Conservation (phyloP, 2,888 invertebrate species). For the Habrosyne pyritoides region DNA sequence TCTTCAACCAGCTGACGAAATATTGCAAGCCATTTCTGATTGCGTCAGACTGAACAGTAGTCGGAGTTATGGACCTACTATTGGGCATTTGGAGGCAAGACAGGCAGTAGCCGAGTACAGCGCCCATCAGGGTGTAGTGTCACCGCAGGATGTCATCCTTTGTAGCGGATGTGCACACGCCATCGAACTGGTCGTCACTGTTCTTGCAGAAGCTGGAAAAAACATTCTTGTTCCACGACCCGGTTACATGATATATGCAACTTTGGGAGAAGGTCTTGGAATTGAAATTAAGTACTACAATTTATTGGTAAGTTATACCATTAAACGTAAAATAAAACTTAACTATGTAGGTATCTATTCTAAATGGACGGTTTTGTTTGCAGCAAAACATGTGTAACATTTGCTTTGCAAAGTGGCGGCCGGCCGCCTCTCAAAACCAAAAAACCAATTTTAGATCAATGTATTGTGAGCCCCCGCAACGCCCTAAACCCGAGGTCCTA, state of each 20-base stretch:
- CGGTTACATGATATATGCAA: conserved; percentile 95
- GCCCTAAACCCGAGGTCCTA: too few species aligned
- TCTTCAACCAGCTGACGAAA: conserved; percentile 89
- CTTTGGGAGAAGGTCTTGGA: conserved; percentile 92
- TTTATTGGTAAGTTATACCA: conserved; percentile 85
- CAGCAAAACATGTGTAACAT: too few species aligned
- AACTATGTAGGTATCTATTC: too few species aligned
- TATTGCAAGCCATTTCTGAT: conserved; percentile 89
- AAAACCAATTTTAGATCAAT: too few species aligned
- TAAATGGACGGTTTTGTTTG: too few species aligned
- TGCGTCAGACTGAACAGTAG: conserved; percentile 86
- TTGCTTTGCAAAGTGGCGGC: too few species aligned
- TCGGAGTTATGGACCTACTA: conserved; percentile 95
- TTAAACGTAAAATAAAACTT: too few species aligned
- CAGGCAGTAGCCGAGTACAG: conserved; percentile 94
- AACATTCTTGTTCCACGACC: conserved; percentile 97
- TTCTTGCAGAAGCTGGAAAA: conserved; percentile 93
- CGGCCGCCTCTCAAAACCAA: too few species aligned
- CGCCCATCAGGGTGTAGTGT: conserved; percentile 82
- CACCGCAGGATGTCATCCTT: conserved; percentile 91
- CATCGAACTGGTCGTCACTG: conserved; percentile 94
- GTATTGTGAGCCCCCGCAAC: too few species aligned
- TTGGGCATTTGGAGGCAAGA: conserved; percentile 89
- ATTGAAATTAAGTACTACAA: conserved; percentile 91
- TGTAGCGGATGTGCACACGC: conserved; percentile 98